Base-by-base conservation (phyloP, 1,140 invertebrate species). In the Brachionus sp. region DNA sequence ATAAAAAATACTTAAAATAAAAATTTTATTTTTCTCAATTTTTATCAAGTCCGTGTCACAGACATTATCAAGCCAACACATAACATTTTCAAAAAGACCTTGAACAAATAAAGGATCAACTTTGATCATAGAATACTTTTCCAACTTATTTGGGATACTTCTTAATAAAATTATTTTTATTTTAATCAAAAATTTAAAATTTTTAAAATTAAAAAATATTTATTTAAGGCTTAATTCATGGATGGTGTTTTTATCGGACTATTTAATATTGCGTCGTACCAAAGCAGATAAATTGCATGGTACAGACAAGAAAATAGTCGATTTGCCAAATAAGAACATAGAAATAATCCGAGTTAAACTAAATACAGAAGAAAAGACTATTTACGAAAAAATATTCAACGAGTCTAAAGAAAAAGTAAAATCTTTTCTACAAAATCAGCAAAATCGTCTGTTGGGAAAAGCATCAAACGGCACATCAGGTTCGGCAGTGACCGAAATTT, bases 181-280 rank as follows among this genome's bases (percentile, higher is more conserved):
- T n/a, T n/a, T n/a, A n/a, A n/a, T n/a, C n/a, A 29, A 29, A 29
- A 29, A 29, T 29, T 29, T 1, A 29, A 29, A 29, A 29, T 29
- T 29, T 29, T 29, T n/a, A n/a, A 29, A 29, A 29, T 29, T 6
- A 25, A 33, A 39, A 37, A 50, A 50, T 37, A 90, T 7, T 92
- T 92, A 39, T 39, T 66, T 66, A 7, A 70, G 66, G 37, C 93
- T 93, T 0, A 91, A 91, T 80, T 91, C 93, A 85, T 89, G 95
- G 35, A 88, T 97, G 3, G 92, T 92, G 84, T 92, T 92, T 0
- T 89, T 97, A 0, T 92, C 95, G 86, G 93, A 94, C 84, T 92
- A 92, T 2, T 86, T 97, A 0, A 91, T 97, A 90, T 88, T 98
- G 66, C 89, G 95, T 9, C 90, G 95, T 77, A 96, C 94, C 0